Evolutionary conservation across 2,888 invertebrate species (phyloP), one percentile per base, ranked within the genome.

Genomic region (Thymelicus acteon): DNA sequence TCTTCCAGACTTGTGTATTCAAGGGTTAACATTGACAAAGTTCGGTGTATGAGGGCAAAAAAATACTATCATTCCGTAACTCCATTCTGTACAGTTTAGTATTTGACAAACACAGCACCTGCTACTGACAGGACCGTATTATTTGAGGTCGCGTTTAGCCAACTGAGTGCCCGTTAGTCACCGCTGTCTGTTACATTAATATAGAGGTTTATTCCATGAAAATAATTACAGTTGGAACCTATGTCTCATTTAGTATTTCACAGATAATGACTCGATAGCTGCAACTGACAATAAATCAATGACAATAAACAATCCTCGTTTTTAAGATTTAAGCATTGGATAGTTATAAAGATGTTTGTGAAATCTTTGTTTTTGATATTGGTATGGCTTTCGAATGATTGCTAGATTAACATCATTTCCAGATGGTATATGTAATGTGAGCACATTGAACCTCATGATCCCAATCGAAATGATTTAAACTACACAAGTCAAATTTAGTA

Each of bases 91-190:
- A 37, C 31, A 63, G 15, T 68, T 8, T 62, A 61, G 61, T 68
- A 37, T 68, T 61, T 68, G 68, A 24, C 44, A 68, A 68, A 68
- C 44, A 61, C 54, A 54, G 54, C 68, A 68, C 61, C 67, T 68
- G 67, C 67, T 44, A 44, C 54, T 68, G 67, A 68, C 67, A 68
- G 60, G n/a, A n/a, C 52, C 52, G 61, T 68, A 68, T 68, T 68
- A 68, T 68, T 68, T 68, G 67, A 68, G 67, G 67, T 62, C 76
- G 80, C 78, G 78, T 80, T 81, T 79, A 75, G 79, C 82, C 80
- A 77, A 80, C 83, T 77, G 80, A 81, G 80, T 77, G 77, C 76
- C 77, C 75, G 75, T 76, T 78, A 82, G 79, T 79, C 77, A 77
- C 77, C 78, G 80, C 78, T 79, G 73, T 71, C 78, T 68, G 68